Conservation (phyloP, 2,113 vertebrate species). For the Siniperca chuatsi region DNA sequence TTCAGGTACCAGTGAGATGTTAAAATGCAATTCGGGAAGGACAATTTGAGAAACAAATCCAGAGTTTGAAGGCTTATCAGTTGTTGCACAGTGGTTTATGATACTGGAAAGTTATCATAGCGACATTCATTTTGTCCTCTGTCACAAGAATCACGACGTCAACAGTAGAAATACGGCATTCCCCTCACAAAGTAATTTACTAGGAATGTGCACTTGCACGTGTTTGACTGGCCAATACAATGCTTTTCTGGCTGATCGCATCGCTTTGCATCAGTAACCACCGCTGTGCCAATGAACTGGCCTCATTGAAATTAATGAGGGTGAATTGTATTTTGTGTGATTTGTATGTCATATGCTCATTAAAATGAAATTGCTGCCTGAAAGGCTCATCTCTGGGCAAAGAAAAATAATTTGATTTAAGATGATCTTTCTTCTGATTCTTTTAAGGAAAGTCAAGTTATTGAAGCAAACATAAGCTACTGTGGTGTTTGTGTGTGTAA, state of each 20-base stretch:
- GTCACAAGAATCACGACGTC: not conserved
- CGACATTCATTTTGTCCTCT: not conserved
- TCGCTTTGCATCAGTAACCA: not conserved
- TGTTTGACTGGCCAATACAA: not conserved
- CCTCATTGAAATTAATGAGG: conserved; percentile 1
- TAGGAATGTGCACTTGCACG: not conserved
- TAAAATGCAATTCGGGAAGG: not conserved
- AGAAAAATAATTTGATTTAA: not conserved
- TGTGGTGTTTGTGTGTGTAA: not conserved
- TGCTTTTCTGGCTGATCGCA: too few species aligned
- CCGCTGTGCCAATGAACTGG: not conserved
- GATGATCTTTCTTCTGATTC: not conserved
- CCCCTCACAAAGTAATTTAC: too few species aligned
- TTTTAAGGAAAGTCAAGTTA: not conserved
- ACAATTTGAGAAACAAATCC: not conserved
- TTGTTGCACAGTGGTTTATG: not conserved
- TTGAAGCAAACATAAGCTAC: not conserved
- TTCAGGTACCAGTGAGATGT: not conserved
- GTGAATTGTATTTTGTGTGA: not conserved
- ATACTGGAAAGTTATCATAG: not conserved
- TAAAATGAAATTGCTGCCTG: not conserved
- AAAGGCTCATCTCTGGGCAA: conserved; percentile 1
- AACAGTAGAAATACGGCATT: not conserved
- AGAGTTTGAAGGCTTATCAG: not conserved
- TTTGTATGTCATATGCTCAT: not conserved